Percentiles rank a stretch among this genome's conserved stretches.
These are phyloP conservation scores for Drosophila kanapiae DNA, from an alignment of 1,140 invertebrate genomes.

Conservation along the genomic window DNA sequence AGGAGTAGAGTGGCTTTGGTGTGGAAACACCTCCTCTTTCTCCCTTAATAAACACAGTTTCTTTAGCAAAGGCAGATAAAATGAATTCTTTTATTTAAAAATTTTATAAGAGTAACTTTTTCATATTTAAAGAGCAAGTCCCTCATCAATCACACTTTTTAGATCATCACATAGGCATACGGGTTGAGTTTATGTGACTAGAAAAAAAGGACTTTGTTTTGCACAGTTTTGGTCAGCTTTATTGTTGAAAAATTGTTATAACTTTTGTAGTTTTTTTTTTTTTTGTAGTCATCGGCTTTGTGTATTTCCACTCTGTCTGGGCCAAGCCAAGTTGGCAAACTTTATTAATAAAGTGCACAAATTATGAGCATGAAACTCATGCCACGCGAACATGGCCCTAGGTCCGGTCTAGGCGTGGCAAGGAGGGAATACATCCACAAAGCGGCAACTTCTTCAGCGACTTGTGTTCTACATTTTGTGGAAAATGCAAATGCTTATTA, in stretches of 20 bases:
- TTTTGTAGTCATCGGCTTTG: slow-evolving; percentile 35
- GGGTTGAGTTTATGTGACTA: neutral
- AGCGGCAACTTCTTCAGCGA: slow-evolving; percentile 59
- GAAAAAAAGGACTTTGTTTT: slow-evolving; percentile 10
- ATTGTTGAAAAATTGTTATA: slow-evolving; percentile 21
- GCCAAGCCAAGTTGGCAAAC: slow-evolving; percentile 55
- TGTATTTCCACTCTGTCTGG: slow-evolving; percentile 42
- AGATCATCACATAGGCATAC: neutral
- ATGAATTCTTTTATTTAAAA: neutral
- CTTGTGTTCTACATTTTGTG: slow-evolving; percentile 61
- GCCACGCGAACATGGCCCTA: slow-evolving; percentile 53
- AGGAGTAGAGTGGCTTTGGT: neutral
- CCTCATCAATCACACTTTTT: slow-evolving; percentile 3
- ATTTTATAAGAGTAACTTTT: too few species aligned
- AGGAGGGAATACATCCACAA: slow-evolving; percentile 13
- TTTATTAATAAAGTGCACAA: slow-evolving; percentile 80
- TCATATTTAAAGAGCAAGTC: neutral
- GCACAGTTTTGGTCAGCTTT: slow-evolving; percentile 6
- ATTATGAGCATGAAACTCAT: slow-evolving; percentile 68
- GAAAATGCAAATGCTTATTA: slow-evolving; percentile 76
- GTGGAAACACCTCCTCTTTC: neutral
- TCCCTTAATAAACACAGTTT: slow-evolving; percentile 20
- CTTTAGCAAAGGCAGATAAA: too few species aligned
- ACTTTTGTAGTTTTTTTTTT: neutral
- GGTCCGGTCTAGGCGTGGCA: slow-evolving; percentile 31